phyloP scores from a whole-genome alignment of 2,797 vertebrate species.

The Acomys russatus region DNA sequence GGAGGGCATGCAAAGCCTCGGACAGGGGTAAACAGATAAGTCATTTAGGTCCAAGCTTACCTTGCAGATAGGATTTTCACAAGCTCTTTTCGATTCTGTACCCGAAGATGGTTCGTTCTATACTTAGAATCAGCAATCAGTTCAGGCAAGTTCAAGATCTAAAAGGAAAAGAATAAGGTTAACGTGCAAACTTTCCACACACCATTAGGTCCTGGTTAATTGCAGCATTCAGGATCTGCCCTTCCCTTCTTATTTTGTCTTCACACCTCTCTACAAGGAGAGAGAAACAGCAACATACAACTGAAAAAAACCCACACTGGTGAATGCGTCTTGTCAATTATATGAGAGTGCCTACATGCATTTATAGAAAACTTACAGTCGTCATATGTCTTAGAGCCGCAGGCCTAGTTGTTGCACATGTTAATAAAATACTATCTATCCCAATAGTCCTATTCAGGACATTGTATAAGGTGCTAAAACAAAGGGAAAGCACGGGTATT shows the following conservation, averaged over 20 bases:
- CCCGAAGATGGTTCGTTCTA: slow-evolving; percentile 94
- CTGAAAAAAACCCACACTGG: background rate
- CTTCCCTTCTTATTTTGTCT: background rate
- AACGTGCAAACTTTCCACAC: background rate
- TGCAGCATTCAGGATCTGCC: background rate
- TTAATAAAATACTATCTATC: slow-evolving; percentile 73
- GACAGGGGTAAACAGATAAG: slow-evolving; percentile 14
- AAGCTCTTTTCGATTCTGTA: slow-evolving; percentile 93
- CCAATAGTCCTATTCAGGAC: slow-evolving; percentile 48
- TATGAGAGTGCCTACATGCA: background rate
- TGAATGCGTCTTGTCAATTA: background rate
- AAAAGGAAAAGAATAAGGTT: slow-evolving; percentile 77
- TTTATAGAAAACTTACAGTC: slow-evolving; percentile 30
- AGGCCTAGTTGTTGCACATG: slow-evolving; percentile 60
- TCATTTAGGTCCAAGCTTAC: slow-evolving; percentile 86
- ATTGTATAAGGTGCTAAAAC: slow-evolving; percentile 68
- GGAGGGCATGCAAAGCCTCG: background rate
- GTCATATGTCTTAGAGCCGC: slow-evolving; percentile 29
- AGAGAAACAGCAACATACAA: background rate
- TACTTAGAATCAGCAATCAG: slow-evolving; percentile 91
- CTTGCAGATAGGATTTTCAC: slow-evolving; percentile 89
- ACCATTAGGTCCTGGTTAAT: background rate
- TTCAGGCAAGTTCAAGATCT: slow-evolving; percentile 93
- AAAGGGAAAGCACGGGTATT: slow-evolving; percentile 57
- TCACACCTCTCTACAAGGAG: background rate